Evolutionary conservation across 2,113 vertebrate species (phyloP).

Genomic region (Gymnobelideus leadbeateri): DNA sequence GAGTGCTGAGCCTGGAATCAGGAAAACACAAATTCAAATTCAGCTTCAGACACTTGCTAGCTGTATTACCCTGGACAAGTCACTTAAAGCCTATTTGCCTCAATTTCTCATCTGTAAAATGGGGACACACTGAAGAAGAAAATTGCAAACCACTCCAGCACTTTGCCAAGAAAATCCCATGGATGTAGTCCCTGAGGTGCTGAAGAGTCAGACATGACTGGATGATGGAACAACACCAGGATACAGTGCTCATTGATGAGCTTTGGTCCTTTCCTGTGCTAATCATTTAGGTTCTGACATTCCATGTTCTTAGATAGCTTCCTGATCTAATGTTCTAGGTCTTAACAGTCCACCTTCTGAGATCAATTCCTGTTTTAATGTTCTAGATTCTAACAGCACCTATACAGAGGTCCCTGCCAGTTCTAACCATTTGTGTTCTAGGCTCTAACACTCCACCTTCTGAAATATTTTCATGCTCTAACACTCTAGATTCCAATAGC

Average conservation of each 20-base stretch:
- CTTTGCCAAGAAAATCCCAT: neutral
- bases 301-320: neutral
- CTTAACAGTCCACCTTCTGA: neutral
- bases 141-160: neutral
- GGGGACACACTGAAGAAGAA: neutral
- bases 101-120: neutral
- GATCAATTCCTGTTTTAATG: neutral
- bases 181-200: neutral
- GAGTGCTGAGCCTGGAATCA: neutral
- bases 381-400: too few species aligned
- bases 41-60: neutral
- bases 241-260: neutral
- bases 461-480: neutral
- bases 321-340: neutral
- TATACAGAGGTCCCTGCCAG: too few species aligned
- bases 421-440: neutral
- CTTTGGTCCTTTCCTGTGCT: neutral
- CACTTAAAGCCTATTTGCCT: neutral
- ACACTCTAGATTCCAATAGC: neutral
- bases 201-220: neutral
- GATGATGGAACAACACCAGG: neutral
- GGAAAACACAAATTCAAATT: neutral
- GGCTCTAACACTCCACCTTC: neutral
- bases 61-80: neutral
- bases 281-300: neutral